These are phyloP conservation scores for Pomatostomus ruficeps DNA, from an alignment of 2,113 vertebrate genomes.

Conservation along the genomic window DNA sequence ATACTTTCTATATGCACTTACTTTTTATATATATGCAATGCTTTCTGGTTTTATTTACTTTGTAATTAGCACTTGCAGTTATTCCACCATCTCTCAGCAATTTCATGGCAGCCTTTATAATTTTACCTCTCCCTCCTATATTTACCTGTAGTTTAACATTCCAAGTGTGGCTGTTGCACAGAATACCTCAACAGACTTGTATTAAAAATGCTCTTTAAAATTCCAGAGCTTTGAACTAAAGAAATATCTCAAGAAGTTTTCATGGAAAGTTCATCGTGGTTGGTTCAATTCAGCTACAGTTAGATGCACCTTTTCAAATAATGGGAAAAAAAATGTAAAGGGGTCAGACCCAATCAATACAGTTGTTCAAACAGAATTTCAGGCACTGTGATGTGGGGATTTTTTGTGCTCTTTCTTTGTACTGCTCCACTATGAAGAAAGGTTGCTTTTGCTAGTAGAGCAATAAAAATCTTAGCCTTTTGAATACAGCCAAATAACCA, in stretches of 20 bases:
- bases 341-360: conserved; percentile 90
- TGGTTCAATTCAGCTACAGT: conserved; percentile 80
- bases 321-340: conserved; percentile 83
- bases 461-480: conserved; percentile 74
- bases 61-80: conserved; percentile 1
- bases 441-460: conserved; percentile 72
- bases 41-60: conserved; percentile 1
- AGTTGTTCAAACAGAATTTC: conserved; percentile 94
- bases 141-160: conserved; percentile 73
- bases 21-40: not conserved
- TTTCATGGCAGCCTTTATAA: not conserved
- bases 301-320: conserved; percentile 89
- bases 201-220: conserved; percentile 99
- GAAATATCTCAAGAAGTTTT: conserved; percentile 84
- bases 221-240: conserved; percentile 91
- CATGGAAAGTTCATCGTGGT: conserved; percentile 85
- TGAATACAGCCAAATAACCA: conserved; percentile 64
- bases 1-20: not conserved
- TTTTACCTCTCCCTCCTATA: not conserved
- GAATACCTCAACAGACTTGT: conserved; percentile 73
- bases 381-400: conserved; percentile 80
- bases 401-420: conserved; percentile 89
- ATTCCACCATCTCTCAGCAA: not conserved
- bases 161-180: conserved; percentile 63
- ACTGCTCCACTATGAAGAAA: conserved; percentile 82